Evolutionary conservation across 2,888 invertebrate species (phyloP).

Genomic region (Pristionchus fissidentatus): DNA sequence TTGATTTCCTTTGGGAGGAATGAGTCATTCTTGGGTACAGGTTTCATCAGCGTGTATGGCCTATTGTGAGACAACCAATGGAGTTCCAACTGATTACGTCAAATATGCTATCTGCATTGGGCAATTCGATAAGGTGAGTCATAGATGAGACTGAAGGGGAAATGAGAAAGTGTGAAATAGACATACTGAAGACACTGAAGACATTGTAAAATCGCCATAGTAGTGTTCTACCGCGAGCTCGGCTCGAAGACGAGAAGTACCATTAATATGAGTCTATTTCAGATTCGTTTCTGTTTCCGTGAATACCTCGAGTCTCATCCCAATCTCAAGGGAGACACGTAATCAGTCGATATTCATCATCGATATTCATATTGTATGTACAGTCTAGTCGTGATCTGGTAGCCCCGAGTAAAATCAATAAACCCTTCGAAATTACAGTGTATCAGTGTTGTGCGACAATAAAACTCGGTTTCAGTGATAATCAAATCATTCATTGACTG

Average conservation of each 20-base stretch:
- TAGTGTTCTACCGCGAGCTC: not conserved
- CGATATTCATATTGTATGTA: no score
- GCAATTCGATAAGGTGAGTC: constrained; percentile 67
- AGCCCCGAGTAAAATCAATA: not conserved
- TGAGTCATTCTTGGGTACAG: constrained; percentile 43
- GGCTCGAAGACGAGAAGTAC: no score
- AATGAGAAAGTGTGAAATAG: no score
- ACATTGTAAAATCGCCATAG: not conserved
- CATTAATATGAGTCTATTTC: not conserved
- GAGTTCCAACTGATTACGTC: constrained; percentile 72
- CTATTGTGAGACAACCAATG: constrained; percentile 74
- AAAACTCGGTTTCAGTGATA: constrained; percentile 17
- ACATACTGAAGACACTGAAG: not conserved
- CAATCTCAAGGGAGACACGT: constrained; percentile 71
- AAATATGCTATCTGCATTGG: constrained; percentile 69
- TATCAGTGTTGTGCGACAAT: not conserved
- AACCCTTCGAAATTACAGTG: not conserved
- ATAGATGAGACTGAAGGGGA: no score
- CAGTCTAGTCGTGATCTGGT: no score
- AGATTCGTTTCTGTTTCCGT: constrained; percentile 71
- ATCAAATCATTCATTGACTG: constrained; percentile 25
- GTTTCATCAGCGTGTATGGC: constrained; percentile 70
- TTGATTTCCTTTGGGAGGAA: not conserved
- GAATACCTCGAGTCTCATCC: constrained; percentile 68
- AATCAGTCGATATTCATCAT: constrained; percentile 17